These are phyloP conservation scores for Dinothrombium tinctorium DNA, from an alignment of 1,140 invertebrate genomes.

Conservation along the genomic window DNA sequence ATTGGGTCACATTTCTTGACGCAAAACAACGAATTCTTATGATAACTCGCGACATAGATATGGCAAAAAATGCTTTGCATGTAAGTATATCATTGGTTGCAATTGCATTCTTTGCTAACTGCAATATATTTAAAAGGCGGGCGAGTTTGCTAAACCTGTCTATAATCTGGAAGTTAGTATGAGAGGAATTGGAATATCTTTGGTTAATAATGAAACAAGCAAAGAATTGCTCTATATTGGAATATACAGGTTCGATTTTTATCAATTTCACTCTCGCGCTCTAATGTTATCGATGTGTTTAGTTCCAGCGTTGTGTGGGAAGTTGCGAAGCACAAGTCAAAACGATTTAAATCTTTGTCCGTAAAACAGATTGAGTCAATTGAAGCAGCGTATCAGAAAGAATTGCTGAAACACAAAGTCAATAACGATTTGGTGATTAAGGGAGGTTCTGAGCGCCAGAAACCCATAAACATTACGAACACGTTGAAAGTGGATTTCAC, in stretches of 20 bases:
- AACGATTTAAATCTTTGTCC: slow-evolving; percentile 37
- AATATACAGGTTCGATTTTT: slow-evolving; percentile 31
- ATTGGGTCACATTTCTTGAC: slow-evolving; percentile 76
- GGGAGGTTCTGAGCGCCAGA: not conserved
- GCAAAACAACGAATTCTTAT: slow-evolving; percentile 73
- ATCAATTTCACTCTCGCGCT: not conserved
- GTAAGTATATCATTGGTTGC: not conserved
- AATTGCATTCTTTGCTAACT: slow-evolving; percentile 19
- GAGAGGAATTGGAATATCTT: slow-evolving; percentile 68
- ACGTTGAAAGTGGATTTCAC: not conserved
- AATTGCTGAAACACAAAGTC: slow-evolving; percentile 22
- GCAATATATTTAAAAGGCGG: slow-evolving; percentile 26
- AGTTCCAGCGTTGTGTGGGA: slow-evolving; percentile 85
- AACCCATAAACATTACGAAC: not conserved
- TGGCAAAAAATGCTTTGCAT: slow-evolving; percentile 24
- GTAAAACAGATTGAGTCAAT: slow-evolving; percentile 31
- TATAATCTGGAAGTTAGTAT: slow-evolving; percentile 51
- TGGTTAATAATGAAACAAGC: slow-evolving; percentile 59
- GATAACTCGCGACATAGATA: slow-evolving; percentile 46
- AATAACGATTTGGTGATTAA: not conserved
- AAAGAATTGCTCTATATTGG: slow-evolving; percentile 70
- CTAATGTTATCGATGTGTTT: not conserved
- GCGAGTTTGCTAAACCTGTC: slow-evolving; percentile 40
- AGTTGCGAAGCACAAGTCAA: slow-evolving; percentile 34
- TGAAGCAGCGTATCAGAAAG: slow-evolving; percentile 41